phyloP scores from a whole-genome alignment of 1,140 invertebrate species.

The Drosophila littoralis region DNA sequence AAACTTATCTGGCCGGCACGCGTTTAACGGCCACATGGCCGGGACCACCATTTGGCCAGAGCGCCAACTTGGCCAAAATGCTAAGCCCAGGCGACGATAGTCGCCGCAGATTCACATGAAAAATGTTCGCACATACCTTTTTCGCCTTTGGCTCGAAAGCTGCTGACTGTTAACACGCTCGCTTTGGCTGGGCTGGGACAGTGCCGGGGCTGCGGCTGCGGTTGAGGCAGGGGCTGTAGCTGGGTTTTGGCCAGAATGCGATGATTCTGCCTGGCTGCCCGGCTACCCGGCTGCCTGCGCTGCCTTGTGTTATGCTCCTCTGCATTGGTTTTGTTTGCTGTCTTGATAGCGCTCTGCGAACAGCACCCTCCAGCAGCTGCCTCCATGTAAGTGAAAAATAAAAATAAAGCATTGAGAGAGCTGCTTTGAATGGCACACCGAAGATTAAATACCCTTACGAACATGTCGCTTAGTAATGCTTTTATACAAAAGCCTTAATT shows the following conservation, averaged over 20 bases:
- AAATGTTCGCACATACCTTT: constrained; percentile 72
- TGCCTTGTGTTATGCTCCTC: constrained; percentile 40
- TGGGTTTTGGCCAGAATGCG: constrained; percentile 2
- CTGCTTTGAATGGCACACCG: no score
- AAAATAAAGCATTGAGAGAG: no score
- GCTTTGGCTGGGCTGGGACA: constrained; percentile 29
- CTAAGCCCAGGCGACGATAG: constrained; percentile 35
- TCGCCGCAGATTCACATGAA: constrained; percentile 62
- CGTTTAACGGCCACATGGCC: constrained; percentile 42
- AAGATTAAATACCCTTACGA: no score
- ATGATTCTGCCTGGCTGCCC: background rate
- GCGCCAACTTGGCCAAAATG: constrained; percentile 28
- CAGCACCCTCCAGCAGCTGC: background rate
- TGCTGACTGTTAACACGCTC: constrained; percentile 67
- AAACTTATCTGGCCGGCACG: constrained; percentile 70
- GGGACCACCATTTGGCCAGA: constrained; percentile 15
- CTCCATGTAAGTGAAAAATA: background rate
- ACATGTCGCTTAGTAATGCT: no score
- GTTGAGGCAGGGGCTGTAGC: no score
- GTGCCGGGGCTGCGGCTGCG: background rate
- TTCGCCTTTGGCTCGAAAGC: constrained; percentile 59
- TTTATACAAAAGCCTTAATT: no score
- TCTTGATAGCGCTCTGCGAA: constrained; percentile 36
- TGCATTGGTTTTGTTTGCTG: constrained; percentile 64
- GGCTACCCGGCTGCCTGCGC: background rate